A percentile compares a stretch with the other conserved stretches of the same genome.
phyloP scores from a whole-genome alignment of 2,113 vertebrate genomes.

The Agapornis roseicollis region DNA sequence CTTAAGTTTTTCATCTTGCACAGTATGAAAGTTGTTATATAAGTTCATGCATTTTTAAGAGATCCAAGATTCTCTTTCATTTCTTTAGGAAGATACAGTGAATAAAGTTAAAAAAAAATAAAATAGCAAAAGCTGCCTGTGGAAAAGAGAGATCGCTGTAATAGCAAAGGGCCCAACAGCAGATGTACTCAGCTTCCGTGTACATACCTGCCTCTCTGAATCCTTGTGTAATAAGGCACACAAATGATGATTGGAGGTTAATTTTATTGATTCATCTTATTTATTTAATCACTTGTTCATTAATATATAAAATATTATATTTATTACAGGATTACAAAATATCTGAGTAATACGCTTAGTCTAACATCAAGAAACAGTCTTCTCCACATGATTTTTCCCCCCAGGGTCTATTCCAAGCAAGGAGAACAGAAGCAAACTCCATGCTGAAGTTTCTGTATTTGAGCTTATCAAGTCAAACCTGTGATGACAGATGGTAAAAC shows the following conservation, averaged over 20 bases:
- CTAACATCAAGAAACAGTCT: not conserved
- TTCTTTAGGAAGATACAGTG: not conserved
- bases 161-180: not conserved
- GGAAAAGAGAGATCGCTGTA: not conserved
- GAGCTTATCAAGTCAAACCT: not conserved
- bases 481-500: not conserved
- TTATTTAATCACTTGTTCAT: not conserved
- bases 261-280: not conserved
- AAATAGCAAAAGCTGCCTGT: not conserved
- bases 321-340: not conserved
- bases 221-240: not conserved
- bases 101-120: not conserved
- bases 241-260: not conserved
- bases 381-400: fast-evolving
- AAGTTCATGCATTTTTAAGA: slow-evolving; percentile 13
- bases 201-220: not conserved
- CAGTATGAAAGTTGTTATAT: not conserved
- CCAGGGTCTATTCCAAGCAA: not conserved
- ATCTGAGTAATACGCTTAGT: not conserved
- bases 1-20: not conserved
- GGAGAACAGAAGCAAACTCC: not conserved
- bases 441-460: not conserved
- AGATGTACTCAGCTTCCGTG: not conserved
- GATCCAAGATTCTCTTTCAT: not conserved
- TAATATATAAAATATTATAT: not conserved